A percentile compares a stretch with the other conserved stretches of the same genome.
These are phyloP conservation scores for Conopomorpha cramerella DNA, from an alignment of 1,140 invertebrate genomes.

Conservation along the genomic window DNA sequence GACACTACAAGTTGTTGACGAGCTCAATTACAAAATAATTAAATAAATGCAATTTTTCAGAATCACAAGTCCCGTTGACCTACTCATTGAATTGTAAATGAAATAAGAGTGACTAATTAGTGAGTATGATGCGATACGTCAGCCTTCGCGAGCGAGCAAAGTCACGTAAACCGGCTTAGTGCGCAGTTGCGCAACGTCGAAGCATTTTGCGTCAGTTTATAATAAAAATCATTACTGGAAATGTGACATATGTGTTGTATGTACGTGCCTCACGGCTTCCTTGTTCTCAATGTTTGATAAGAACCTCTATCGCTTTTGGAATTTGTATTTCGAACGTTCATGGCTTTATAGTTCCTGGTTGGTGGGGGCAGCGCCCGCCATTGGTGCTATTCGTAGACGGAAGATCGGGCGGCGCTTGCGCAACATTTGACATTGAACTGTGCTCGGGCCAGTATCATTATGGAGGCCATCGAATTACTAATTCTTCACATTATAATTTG, in stretches of 20 bases:
- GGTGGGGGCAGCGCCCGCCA: slow-evolving; percentile 10
- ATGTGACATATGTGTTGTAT: too few species aligned
- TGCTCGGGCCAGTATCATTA: slow-evolving; percentile 21
- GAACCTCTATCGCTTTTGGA: slow-evolving; percentile 17
- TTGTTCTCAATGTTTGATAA: too few species aligned
- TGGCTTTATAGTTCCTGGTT: slow-evolving; percentile 23
- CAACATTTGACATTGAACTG: slow-evolving; percentile 53
- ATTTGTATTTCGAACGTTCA: slow-evolving; percentile 22
- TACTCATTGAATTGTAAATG: too few species aligned
- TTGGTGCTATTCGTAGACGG: slow-evolving; percentile 34
- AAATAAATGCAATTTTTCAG: slow-evolving; percentile 11
- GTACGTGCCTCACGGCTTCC: too few species aligned
- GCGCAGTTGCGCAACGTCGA: too few species aligned
- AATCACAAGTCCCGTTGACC: too few species aligned
- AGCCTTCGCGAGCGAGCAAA: neutral
- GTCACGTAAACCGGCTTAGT: slow-evolving; percentile 1
- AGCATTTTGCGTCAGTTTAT: too few species aligned
- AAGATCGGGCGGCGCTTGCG: slow-evolving; percentile 44
- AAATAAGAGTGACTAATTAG: slow-evolving; percentile 1
- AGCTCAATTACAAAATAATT: too few species aligned
- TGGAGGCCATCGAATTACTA: slow-evolving; percentile 32
- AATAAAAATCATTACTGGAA: too few species aligned
- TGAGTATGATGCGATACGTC: neutral
- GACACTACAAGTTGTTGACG: too few species aligned
- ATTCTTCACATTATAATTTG: slow-evolving; percentile 26